Conservation (phyloP, 2,797 vertebrate genomes). For the Chelon auratus region DNA sequence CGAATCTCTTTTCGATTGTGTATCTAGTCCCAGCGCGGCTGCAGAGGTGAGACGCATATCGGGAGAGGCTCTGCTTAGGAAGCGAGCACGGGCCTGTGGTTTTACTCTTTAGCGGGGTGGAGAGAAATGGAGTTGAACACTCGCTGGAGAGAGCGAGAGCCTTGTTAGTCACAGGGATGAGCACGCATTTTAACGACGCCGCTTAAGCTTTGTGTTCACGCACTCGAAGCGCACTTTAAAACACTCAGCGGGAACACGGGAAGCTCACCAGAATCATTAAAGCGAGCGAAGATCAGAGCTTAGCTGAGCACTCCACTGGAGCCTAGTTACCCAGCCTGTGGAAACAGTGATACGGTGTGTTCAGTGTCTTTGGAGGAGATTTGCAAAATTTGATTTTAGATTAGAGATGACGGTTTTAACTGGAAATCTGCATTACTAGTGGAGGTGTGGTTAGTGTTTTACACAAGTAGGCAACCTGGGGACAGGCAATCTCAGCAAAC, state of each 20-base stretch:
- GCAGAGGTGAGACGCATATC: constrained; percentile 13
- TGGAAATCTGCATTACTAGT: no score
- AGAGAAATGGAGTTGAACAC: constrained; percentile 18
- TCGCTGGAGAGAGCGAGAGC: constrained; percentile 11
- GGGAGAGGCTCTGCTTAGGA: constrained; percentile 4
- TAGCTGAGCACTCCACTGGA: no score
- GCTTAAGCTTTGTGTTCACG: constrained; percentile 5
- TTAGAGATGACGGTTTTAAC: no score
- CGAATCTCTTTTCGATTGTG: constrained; percentile 26
- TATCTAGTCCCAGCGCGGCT: constrained; percentile 1
- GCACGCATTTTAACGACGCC: constrained; percentile 21
- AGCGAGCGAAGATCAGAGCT: neutral
- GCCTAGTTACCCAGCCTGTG: neutral
- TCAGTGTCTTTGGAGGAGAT: no score
- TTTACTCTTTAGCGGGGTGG: constrained; percentile 15
- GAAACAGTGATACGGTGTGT: neutral
- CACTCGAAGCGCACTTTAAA: constrained; percentile 5
- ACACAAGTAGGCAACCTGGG: no score
- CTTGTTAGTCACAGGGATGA: constrained; percentile 15
- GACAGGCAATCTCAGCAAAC: no score
- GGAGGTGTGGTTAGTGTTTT: no score
- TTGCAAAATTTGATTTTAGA: no score
- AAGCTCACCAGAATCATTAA: neutral
- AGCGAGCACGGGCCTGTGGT: constrained; percentile 1
- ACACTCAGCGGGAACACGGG: neutral